phyloP scores from a whole-genome alignment of 1,140 invertebrate genomes.

The Rhysida immarginata region DNA sequence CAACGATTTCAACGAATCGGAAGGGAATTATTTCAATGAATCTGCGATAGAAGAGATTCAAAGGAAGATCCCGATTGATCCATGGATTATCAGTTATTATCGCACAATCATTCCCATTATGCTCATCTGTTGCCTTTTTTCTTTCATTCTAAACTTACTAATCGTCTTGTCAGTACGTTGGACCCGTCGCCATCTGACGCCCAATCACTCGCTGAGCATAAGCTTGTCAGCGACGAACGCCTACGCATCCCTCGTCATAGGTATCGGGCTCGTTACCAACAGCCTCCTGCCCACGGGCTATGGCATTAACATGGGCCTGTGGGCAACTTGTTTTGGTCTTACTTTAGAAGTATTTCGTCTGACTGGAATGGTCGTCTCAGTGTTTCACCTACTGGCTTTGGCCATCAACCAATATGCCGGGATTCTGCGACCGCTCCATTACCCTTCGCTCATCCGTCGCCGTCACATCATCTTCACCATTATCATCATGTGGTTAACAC shows the following conservation, averaged over 20 bases:
- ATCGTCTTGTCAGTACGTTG: slow-evolving; percentile 37
- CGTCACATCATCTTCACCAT: slow-evolving; percentile 31
- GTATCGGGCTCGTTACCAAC: slow-evolving; percentile 37
- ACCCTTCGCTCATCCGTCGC: slow-evolving; percentile 38
- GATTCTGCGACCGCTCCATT: slow-evolving; percentile 43
- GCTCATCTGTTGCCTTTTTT: slow-evolving; percentile 33
- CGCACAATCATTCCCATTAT: slow-evolving; percentile 25
- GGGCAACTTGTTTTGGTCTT: slow-evolving; percentile 24
- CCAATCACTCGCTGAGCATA: slow-evolving; percentile 41
- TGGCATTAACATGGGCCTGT: slow-evolving; percentile 14
- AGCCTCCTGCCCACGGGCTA: slow-evolving; percentile 29
- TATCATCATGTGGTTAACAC: slow-evolving; percentile 37
- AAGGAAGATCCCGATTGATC: too few species aligned
- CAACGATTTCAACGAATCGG: too few species aligned
- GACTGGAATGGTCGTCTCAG: slow-evolving; percentile 40
- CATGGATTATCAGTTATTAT: too few species aligned
- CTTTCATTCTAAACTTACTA: slow-evolving; percentile 35
- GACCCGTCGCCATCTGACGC: slow-evolving; percentile 37
- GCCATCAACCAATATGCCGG: slow-evolving; percentile 52
- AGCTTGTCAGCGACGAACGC: slow-evolving; percentile 43
- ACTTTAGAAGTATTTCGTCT: slow-evolving; percentile 37
- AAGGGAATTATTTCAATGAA: too few species aligned
- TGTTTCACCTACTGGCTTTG: slow-evolving; percentile 45
- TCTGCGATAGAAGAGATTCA: too few species aligned
- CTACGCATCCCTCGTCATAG: slow-evolving; percentile 35